A percentile compares a stretch with the other conserved stretches of the same genome.
Conservation (phyloP, 92 coral and sea anemone genomes). For the Chrysogorgia sp. region DNA sequence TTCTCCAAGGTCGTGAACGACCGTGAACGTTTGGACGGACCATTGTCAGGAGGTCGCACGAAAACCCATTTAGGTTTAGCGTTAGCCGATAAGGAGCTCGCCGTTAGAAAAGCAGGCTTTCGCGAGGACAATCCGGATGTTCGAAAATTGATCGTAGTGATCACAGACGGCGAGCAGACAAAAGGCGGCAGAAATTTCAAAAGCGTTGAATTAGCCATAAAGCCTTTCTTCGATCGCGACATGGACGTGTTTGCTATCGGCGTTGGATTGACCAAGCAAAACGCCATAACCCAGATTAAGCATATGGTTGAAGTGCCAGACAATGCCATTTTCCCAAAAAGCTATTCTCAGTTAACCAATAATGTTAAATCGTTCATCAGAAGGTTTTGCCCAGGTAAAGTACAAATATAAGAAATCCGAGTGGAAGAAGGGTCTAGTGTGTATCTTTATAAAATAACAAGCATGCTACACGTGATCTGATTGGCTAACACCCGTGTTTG, state of each 20-base stretch:
- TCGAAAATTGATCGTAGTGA: slow-evolving; percentile 60
- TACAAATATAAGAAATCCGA: not conserved
- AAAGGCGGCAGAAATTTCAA: slow-evolving; percentile 27
- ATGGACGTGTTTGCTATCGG: slow-evolving; percentile 43
- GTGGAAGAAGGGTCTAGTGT: too few relatives aligned
- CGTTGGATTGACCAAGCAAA: slow-evolving; percentile 12
- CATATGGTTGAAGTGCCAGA: slow-evolving; percentile 7
- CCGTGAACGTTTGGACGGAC: slow-evolving; percentile 8
- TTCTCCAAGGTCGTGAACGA: not conserved
- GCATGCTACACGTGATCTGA: too few relatives aligned
- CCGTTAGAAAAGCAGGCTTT: not conserved
- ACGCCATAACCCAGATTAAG: not conserved
- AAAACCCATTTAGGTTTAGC: slow-evolving; percentile 25
- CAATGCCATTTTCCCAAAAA: slow-evolving; percentile 20
- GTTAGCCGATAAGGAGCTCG: not conserved
- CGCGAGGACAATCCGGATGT: slow-evolving; percentile 48
- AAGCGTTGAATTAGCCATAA: slow-evolving; percentile 54
- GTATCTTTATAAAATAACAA: too few relatives aligned
- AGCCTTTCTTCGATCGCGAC: slow-evolving; percentile 29
- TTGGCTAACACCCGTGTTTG: too few relatives aligned
- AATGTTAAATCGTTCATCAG: slow-evolving; percentile 2
- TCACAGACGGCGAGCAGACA: slow-evolving; percentile 47
- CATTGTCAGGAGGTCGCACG: slow-evolving; percentile 35
- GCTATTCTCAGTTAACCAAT: slow-evolving; percentile 9
- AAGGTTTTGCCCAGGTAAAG: slow-evolving; percentile 35